These are phyloP conservation scores for Dinomys branickii DNA, from an alignment of 2,113 vertebrate genomes.

Conservation along the genomic window DNA sequence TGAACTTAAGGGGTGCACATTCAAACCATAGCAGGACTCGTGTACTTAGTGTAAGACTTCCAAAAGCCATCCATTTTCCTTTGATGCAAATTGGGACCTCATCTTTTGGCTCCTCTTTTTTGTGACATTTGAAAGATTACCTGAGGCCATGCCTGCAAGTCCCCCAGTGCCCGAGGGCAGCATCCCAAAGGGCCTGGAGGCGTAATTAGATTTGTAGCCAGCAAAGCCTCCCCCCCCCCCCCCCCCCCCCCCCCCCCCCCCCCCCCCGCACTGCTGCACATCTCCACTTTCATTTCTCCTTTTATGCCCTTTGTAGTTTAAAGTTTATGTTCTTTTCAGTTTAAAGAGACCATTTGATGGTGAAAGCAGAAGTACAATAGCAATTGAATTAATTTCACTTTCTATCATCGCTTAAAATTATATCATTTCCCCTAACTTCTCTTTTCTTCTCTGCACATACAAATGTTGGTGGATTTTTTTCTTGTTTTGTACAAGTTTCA, in stretches of 20 bases:
- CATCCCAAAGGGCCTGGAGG: background rate
- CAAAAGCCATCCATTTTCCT: background rate
- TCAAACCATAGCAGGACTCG: background rate
- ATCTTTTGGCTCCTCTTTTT: background rate
- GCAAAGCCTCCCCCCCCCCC: background rate
- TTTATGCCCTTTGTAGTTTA: background rate
- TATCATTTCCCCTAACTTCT: background rate
- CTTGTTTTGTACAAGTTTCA: background rate
- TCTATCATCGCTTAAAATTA: background rate
- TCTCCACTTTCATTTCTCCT: background rate
- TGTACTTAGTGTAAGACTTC: background rate
- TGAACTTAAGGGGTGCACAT: background rate
- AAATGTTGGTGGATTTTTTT: background rate
- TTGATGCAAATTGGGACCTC: background rate
- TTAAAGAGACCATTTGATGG: background rate
- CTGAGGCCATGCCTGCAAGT: background rate
- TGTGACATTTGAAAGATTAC: background rate
- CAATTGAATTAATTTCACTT: background rate
- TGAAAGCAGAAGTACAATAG: background rate
- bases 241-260: background rate
- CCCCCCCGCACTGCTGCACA: background rate
- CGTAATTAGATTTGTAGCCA: background rate
- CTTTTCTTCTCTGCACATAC: background rate
- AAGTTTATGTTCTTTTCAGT: background rate
- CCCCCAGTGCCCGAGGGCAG: background rate